Base-by-base conservation (phyloP, 2,113 vertebrate species). In the Nanger granti region DNA sequence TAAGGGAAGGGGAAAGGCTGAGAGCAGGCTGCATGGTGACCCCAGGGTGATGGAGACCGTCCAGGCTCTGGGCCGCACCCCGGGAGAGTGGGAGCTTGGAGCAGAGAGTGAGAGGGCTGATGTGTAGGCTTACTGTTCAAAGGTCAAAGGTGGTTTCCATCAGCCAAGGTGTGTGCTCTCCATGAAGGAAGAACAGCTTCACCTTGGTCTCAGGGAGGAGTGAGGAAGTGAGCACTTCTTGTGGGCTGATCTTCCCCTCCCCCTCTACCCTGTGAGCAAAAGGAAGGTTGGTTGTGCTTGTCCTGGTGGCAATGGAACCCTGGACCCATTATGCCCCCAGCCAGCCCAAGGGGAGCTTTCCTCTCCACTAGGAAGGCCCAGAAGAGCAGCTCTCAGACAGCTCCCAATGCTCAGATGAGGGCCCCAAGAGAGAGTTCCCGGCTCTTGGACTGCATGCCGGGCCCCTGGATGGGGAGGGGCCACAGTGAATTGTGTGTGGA, bases 401-500 rank as follows among this genome's bases (percentile, higher is more conserved):
- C 7, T 79, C 5, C 52, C 17, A 41, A 6, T 59, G 28, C 13
- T 31, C 69, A 91, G 89, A 59, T 73, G 69, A 73, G 69, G 47
- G 29, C 47, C 47, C 80, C 47, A 41, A 82, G 82, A n/a, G 49
- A 83, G 49, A n/a, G 10, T 54, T 84, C 4, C n/a, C 13, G 59
- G 82, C 34, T 85, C 82, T 55, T 4, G 2, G 52, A 55, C 82
- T 24, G 0, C 20, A 37, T 0, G 0, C 4, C 7, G 2, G 34
- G 52, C 12, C 82, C 52, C 52, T 85, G 52, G 22, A 34, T 55
- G 52, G 13, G 54, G 54, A 3, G 8, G n/a, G 84, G 24, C 55
- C 8, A 0, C 13, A 15, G n/a, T 59, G 84, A 59, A 86, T 26
- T 86, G 84, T 37, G n/a, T 41, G 54, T 12, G 12, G 13, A 28